Base-by-base conservation (phyloP, 2,797 vertebrate genomes). In the Pseudotriccus pelzelni region DNA sequence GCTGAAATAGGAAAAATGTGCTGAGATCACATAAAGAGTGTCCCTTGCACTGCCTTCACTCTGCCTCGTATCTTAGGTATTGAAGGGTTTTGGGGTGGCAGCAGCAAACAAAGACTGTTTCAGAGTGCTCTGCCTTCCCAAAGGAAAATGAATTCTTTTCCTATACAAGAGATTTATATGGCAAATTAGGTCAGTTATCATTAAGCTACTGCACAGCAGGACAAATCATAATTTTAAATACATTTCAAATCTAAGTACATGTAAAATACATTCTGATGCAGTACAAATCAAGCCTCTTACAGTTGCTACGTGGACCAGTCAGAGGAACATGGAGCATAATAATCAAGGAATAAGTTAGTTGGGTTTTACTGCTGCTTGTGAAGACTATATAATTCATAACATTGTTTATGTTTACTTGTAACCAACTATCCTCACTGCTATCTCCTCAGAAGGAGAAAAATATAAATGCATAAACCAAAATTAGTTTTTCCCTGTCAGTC, bases 151-250 rank as follows among this genome's bases (percentile, higher is more conserved):
- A 82, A 89, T 76, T 89, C 66, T 68, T 75, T 75, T 80, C 75
- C 62, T 59, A 62, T 64, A 85, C 46, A 77, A 60, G 82, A 90
- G 79, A 94, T 79, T 93, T 93, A 80, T 83, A n/a, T 78, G 69
- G 53, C 39, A 70, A 94, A 95, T 91, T 91, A 95, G 79, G 93
- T 94, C 90, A 93, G 79, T 92, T 95, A 72, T 89, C 75, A 92
- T 91, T 96, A 92, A 90, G 59, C 84, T 92, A 68, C 87, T 53
- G 86, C 92, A 91, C 62, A 91, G 91, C 79, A 89, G 92, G 90
- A 85, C 76, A 92, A 92, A 88, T 93, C 68, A 69, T 91, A 83
- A 96, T 95, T 93, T 95, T 85, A 96, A 95, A 95, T 96, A 87
- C 36, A 55, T 89, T 93, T 92, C 58, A 92, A 90, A 96, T 92